Conservation (phyloP, 2,113 vertebrate species). For the Brachyhypopomus gauderio region DNA sequence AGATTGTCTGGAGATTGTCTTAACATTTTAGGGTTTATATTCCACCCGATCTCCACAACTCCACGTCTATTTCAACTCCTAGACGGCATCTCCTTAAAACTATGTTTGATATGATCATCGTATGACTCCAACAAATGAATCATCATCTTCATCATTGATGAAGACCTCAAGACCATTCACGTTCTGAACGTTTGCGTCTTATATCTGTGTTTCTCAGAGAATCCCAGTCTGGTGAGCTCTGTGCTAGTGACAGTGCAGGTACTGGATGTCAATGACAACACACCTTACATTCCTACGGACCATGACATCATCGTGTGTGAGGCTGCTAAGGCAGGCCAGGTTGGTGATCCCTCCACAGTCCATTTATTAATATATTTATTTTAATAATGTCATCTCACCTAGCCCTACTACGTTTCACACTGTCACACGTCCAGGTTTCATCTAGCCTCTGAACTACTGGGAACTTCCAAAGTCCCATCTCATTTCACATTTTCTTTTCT, state of each 20-base stretch:
- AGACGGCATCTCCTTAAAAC: too few relatives aligned
- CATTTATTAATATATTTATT: too few relatives aligned
- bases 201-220: conserved; percentile 74
- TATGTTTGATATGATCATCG: too few relatives aligned
- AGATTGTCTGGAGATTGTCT: too few relatives aligned
- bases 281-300: conserved; percentile 79
- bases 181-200: neutral
- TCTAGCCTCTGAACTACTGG: conserved; percentile 7
- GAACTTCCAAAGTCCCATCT: neutral
- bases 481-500: neutral
- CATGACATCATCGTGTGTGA: conserved; percentile 87
- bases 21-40: too few relatives aligned
- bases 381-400: neutral
- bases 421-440: conserved; percentile 18
- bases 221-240: conserved; percentile 81
- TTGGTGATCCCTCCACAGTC: conserved; percentile 66
- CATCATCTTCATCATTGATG: too few relatives aligned
- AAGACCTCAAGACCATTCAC: too few relatives aligned
- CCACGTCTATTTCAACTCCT: too few relatives aligned
- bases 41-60: too few relatives aligned
- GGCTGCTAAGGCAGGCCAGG: conserved; percentile 85
- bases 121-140: too few relatives aligned
- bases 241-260: conserved; percentile 85
- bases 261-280: conserved; percentile 90
- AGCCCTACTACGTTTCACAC: conserved; percentile 4